phyloP scores from a whole-genome alignment of 1,140 invertebrate species.

The Lysiphlebus fabarum region DNA sequence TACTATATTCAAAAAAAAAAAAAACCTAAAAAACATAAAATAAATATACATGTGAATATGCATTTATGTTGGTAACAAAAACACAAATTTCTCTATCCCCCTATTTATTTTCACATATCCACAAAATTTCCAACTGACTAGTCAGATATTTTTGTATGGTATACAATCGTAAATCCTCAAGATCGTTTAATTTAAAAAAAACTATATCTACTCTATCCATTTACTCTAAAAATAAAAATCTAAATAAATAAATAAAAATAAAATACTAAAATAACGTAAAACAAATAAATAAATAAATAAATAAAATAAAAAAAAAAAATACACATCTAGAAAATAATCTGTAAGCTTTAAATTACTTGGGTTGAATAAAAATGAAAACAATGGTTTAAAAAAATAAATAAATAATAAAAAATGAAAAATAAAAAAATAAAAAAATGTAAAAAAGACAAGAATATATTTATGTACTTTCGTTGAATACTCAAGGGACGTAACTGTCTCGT shows the following conservation, averaged over 20 bases:
- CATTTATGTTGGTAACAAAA: no score
- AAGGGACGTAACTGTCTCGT: slow-evolving; percentile 31
- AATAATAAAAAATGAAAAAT: background rate
- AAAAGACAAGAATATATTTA: slow-evolving; percentile 27
- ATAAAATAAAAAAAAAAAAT: slow-evolving; percentile 6
- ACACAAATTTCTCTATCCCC: no score
- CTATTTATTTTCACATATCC: slow-evolving; percentile 10
- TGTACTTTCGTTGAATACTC: slow-evolving; percentile 32
- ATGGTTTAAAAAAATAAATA: slow-evolving; percentile 2
- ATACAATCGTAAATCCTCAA: slow-evolving; percentile 25
- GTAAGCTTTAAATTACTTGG: slow-evolving; percentile 26
- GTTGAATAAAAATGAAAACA: slow-evolving; percentile 21
- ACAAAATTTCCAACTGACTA: slow-evolving; percentile 17
- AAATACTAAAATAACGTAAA: background rate
- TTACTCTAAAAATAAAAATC: background rate
- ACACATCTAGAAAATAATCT: slow-evolving; percentile 23
- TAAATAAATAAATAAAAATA: no score
- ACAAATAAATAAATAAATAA: background rate
- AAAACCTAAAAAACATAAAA: no score
- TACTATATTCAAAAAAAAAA: no score
- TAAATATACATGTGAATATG: no score
- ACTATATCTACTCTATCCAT: slow-evolving; percentile 1
- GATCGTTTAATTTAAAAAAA: slow-evolving; percentile 28
- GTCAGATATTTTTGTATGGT: slow-evolving; percentile 24
- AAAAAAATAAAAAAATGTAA: slow-evolving; percentile 17